Conservation (phyloP, 1,140 invertebrate species). For the Eciton burchellii region DNA sequence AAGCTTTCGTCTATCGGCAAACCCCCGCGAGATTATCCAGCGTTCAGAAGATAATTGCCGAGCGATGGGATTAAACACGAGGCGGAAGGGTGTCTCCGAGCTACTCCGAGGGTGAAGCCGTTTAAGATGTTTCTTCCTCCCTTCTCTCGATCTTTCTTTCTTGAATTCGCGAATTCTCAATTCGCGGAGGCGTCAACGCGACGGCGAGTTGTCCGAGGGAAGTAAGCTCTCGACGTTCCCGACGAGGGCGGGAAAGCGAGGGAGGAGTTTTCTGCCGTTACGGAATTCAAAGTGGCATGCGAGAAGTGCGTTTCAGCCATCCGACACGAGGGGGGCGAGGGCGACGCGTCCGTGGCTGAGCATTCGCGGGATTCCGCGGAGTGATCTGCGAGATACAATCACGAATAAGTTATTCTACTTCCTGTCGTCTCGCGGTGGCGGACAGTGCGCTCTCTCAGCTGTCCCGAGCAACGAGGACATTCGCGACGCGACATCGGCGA, state of each 20-base stretch:
- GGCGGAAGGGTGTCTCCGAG: conserved; percentile 44
- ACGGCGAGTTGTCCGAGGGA: neutral
- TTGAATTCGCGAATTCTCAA: conserved; percentile 1
- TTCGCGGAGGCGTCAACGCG: neutral
- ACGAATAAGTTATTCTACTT: neutral
- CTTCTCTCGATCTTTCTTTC: neutral
- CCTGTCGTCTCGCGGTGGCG: neutral
- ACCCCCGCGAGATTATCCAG: conserved; percentile 1
- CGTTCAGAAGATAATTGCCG: neutral
- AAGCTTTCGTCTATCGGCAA: neutral
- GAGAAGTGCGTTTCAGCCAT: neutral
- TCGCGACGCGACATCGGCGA: neutral
- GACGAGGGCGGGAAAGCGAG: neutral
- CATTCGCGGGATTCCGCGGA: neutral
- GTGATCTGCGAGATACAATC: neutral
- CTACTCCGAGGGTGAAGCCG: conserved; percentile 39
- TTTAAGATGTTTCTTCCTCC: conserved; percentile 15
- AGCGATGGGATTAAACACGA: conserved; percentile 15
- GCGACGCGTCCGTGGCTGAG: neutral
- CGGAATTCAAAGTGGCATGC: neutral
- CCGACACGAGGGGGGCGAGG: too few species aligned
- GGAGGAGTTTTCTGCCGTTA: neutral
- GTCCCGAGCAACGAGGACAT: neutral
- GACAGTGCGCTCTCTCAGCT: neutral
- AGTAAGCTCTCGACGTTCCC: neutral